A percentile compares a stretch with the other conserved stretches of the same genome.
phyloP scores from a whole-genome alignment of 37 sponge, comb jelly and placozoan genomes.

The Lycopodina hypogea region DNA sequence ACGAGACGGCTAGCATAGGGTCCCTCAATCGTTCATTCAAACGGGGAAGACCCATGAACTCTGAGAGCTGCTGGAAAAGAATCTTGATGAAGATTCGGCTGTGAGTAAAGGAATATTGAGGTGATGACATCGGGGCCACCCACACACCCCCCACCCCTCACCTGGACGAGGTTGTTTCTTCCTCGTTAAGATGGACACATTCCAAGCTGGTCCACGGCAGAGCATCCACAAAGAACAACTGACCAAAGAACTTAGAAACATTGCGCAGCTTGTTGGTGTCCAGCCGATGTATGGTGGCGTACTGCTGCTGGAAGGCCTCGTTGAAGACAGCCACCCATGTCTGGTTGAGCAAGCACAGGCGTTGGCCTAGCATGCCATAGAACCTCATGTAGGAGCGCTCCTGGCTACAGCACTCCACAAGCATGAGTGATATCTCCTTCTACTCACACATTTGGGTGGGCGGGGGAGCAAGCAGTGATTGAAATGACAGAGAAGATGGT shows the following conservation, averaged over 20 bases:
- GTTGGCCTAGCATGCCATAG: constrained; percentile 87
- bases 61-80: constrained; percentile 95
- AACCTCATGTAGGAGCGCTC: constrained; percentile 86
- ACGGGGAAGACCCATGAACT: constrained; percentile 89
- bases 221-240: constrained; percentile 92
- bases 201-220: constrained; percentile 93
- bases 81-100: constrained; percentile 99
- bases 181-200: constrained; percentile 93
- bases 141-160: neutral
- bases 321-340: constrained; percentile 86
- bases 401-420: constrained; percentile 89
- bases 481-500: neutral
- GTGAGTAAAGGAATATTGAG: neutral
- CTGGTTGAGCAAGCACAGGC: constrained; percentile 87
- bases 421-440: constrained; percentile 77
- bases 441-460: neutral
- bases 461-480: neutral
- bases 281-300: constrained; percentile 88
- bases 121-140: neutral
- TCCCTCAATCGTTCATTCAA: constrained; percentile 87
- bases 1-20: constrained; percentile 65
- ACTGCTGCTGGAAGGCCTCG: constrained; percentile 83
- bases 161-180: constrained; percentile 98
- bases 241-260: constrained; percentile 89
- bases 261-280: constrained; percentile 98